These are phyloP conservation scores for Hexactinellida sp. DNA, from an alignment of 37 sponge, comb jelly and placozoan genomes.

Conservation along the genomic window DNA sequence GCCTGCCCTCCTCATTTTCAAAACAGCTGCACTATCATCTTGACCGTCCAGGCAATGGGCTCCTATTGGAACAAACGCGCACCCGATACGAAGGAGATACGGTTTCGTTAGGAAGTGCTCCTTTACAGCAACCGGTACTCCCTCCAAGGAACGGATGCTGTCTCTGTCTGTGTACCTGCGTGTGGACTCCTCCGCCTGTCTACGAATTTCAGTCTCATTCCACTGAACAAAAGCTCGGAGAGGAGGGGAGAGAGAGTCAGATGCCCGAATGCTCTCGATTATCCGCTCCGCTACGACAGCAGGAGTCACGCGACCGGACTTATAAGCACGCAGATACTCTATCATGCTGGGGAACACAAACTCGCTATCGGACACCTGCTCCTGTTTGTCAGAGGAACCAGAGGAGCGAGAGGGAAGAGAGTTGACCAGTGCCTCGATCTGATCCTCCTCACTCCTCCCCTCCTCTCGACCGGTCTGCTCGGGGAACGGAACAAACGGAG, in stretches of 20 bases:
- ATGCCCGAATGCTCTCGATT: slow-evolving; percentile 33
- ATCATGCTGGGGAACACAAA: neutral
- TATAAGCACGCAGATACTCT: neutral
- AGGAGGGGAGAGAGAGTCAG: slow-evolving; percentile 36
- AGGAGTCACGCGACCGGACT: neutral
- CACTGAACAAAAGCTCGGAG: slow-evolving; percentile 45
- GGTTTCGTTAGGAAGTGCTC: slow-evolving; percentile 57
- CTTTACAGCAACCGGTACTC: slow-evolving; percentile 73
- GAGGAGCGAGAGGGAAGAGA: neutral
- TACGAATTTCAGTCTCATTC: slow-evolving; percentile 30
- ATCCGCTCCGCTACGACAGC: slow-evolving; percentile 19
- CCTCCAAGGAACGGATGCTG: slow-evolving; percentile 67
- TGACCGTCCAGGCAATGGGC: slow-evolving; percentile 13
- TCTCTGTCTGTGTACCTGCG: slow-evolving; percentile 49
- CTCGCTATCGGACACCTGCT: neutral
- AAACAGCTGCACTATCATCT: slow-evolving; percentile 29
- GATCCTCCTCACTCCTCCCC: neutral
- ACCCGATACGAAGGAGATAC: slow-evolving; percentile 32
- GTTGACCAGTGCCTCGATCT: neutral
- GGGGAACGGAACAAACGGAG: neutral
- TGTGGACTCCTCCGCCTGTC: slow-evolving; percentile 59
- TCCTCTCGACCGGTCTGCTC: neutral
- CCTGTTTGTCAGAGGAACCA: neutral
- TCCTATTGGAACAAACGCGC: slow-evolving; percentile 20
- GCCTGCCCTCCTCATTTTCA: slow-evolving; percentile 49